Evolutionary conservation across 2,797 vertebrate species (phyloP), one percentile per base, ranked within the genome.

Genomic region (Onychomys leucogaster): DNA sequence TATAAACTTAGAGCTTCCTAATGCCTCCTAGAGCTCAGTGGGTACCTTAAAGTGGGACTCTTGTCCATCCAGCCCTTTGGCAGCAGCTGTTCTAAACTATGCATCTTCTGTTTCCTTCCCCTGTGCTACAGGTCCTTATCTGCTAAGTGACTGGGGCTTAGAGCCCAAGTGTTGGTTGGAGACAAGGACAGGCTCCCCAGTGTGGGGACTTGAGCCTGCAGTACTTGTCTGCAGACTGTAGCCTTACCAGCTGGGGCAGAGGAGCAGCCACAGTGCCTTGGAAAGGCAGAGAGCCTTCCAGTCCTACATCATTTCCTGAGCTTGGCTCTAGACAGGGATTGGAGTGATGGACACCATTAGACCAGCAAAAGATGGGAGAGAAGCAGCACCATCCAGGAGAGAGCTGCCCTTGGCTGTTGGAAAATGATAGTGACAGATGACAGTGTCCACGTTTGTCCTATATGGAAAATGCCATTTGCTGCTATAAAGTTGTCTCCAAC

Each of bases 101-200:
- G 55, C 63, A 2, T 65, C 65, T 88, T 92, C 88, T 61, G 5
- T 57, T 85, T 90, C 87, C 94, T 83, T 78, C 73, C 34, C 19
- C 23, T 55, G 2, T 9, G 0, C 75, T 67, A 21, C 46, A 89
- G 57, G 25, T 89, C 52, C 67, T 19, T 91, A 41, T 49, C 80
- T 17, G 19, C 63, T 1, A 3, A 46, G 32, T 32, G 49, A 65
- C 80, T 41, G 57, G 43, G 57, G 34, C 73, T 32, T 52, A 0
- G 63, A 49, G 71, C 67, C 27, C 41, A 43, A 41, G 61, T 49
- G 43, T 23, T 43, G n/a, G 76, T n/a, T 52, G 34, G 43, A 75
- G 21, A 49, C 32, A 2, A 94, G 80, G 13, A 23, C 0, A 0
- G 77, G n/a, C 43, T 83, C 80, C 34, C 80, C 32, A 0, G 46